Evolutionary conservation across 2,797 vertebrate species (phyloP).

Genomic region (Allobates femoralis): DNA sequence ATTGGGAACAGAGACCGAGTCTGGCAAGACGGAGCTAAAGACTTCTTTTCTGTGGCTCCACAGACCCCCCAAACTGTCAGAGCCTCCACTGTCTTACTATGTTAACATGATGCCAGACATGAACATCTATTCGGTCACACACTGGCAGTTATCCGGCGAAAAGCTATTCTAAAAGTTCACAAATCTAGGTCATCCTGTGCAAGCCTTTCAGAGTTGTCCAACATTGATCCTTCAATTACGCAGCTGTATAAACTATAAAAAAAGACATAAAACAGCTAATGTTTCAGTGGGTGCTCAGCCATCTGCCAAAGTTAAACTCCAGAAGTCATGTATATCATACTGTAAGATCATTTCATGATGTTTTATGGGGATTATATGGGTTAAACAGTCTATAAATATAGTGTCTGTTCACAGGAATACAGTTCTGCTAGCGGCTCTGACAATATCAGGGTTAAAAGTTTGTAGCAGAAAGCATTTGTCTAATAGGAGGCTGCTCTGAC

Average conservation of each 20-base stretch:
- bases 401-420: slow-evolving; percentile 14
- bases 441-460: slow-evolving; percentile 15
- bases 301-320: neutral
- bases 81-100: neutral
- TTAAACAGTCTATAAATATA: slow-evolving; percentile 22
- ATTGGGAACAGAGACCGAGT: neutral
- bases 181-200: neutral
- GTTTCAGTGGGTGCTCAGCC: neutral
- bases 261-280: neutral
- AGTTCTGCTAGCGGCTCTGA: slow-evolving; percentile 10
- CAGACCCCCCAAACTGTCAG: neutral
- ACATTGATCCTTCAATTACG: neutral
- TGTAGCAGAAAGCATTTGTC: neutral
- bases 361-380: neutral
- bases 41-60: neutral
- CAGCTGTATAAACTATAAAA: neutral
- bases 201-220: neutral
- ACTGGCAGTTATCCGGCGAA: neutral
- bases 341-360: neutral
- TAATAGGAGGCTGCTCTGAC: neutral
- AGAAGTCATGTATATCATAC: neutral
- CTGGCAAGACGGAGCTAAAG: neutral
- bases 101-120: neutral
- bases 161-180: neutral
- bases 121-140: neutral